Conservation (phyloP, 2,797 vertebrate species). For the Chaetodon trifasciatus region DNA sequence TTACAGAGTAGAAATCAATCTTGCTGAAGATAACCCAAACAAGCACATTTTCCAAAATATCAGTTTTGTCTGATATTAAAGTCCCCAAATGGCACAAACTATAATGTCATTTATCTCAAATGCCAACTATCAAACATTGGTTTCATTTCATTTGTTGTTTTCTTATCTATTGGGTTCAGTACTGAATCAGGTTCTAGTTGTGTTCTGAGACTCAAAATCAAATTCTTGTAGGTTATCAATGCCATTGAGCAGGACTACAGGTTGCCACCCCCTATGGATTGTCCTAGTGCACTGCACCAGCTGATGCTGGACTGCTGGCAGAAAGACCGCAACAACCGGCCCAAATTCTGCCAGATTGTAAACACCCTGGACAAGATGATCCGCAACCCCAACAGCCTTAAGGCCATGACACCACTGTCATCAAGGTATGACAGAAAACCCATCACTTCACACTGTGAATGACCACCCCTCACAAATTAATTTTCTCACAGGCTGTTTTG, state of each 20-base stretch:
- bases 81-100: too few relatives aligned
- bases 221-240: slow-evolving; percentile 91
- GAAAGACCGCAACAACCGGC: slow-evolving; percentile 95
- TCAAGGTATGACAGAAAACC: slow-evolving; percentile 87
- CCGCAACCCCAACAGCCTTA: slow-evolving; percentile 95
- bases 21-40: neutral
- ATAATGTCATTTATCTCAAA: neutral
- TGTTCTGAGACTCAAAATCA: neutral
- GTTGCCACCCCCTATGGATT: slow-evolving; percentile 96
- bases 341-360: slow-evolving; percentile 95
- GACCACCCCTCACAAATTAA: neutral
- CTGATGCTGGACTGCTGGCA: slow-evolving; percentile 99
- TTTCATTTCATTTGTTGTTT: neutral
- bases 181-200: neutral
- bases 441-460: neutral
- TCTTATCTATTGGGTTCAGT: neutral
- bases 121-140: neutral
- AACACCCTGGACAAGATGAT: slow-evolving; percentile 98
- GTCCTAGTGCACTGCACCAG: slow-evolving; percentile 94
- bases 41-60: neutral
- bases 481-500: neutral
- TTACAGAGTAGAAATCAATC: neutral
- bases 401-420: slow-evolving; percentile 93
- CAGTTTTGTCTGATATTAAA: neutral
- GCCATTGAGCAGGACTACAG: slow-evolving; percentile 98